Evolutionary conservation across 2,797 vertebrate species (phyloP).

Genomic region (Selene dorsalis): DNA sequence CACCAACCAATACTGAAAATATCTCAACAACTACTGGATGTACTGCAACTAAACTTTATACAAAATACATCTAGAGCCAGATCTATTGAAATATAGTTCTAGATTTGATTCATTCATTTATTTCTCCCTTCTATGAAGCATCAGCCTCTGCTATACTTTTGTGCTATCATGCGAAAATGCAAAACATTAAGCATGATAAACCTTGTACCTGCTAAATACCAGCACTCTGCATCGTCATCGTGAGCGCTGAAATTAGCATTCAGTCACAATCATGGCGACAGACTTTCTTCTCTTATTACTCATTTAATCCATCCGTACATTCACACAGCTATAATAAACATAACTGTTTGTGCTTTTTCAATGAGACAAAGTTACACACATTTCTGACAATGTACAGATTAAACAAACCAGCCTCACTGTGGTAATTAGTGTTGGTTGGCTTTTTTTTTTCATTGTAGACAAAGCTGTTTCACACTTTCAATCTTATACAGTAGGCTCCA

Average conservation of each 20-base stretch:
- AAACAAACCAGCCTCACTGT: too few relatives aligned
- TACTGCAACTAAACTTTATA: too few relatives aligned
- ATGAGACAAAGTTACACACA: background rate
- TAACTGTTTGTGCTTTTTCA: background rate
- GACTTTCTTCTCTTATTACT: conserved; percentile 1
- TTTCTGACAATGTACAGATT: background rate
- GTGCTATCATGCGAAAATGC: too few relatives aligned
- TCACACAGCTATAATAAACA: background rate
- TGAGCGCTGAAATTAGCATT: background rate
- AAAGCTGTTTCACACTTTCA: background rate
- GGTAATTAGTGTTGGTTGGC: background rate
- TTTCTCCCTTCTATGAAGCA: too few relatives aligned
- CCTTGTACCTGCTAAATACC: background rate
- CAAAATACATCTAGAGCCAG: too few relatives aligned
- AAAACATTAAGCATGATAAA: too few relatives aligned
- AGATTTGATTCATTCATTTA: too few relatives aligned
- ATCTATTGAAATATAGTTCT: too few relatives aligned
- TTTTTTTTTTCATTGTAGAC: background rate
- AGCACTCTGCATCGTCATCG: background rate
- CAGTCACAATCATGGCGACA: background rate
- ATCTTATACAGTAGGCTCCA: background rate
- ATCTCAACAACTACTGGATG: too few relatives aligned
- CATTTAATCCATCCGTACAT: conserved; percentile 7
- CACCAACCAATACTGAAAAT: too few relatives aligned
- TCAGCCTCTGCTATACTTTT: too few relatives aligned